Evolutionary conservation across 1,140 invertebrate genomes (phyloP).

Genomic region (Diploscapter pachys): DNA sequence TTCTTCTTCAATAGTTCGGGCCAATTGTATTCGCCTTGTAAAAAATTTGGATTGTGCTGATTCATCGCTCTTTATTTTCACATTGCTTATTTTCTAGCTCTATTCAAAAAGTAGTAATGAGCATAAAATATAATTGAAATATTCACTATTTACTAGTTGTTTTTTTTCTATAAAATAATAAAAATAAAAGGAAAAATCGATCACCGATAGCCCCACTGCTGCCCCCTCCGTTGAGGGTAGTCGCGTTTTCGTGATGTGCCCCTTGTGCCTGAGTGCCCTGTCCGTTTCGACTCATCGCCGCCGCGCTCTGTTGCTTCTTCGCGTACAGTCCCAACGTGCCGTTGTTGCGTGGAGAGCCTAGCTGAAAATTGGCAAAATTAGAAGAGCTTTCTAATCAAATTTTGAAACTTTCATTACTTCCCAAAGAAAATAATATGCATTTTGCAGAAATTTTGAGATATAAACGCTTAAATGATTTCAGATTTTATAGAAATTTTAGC

Average conservation of each 20-base stretch:
- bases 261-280: background rate
- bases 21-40: no score
- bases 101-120: no score
- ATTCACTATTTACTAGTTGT: no score
- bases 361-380: background rate
- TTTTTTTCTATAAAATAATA: background rate
- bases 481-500: no score
- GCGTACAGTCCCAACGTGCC: background rate
- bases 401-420: no score
- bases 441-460: background rate
- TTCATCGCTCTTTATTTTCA: no score
- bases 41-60: no score
- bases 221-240: background rate
- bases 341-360: slow-evolving; percentile 10
- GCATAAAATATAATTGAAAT: no score
- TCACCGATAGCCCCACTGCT: background rate
- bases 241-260: background rate
- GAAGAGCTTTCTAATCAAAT: background rate
- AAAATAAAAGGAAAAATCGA: background rate
- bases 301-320: slow-evolving; percentile 9
- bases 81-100: no score
- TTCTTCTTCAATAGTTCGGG: no score
- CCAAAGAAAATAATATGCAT: no score
- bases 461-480: background rate
- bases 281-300: background rate